A percentile compares a stretch with the other conserved stretches of the same genome.
Conservation (phyloP, 2,888 invertebrate genomes). For the Calliscelio sp. region DNA sequence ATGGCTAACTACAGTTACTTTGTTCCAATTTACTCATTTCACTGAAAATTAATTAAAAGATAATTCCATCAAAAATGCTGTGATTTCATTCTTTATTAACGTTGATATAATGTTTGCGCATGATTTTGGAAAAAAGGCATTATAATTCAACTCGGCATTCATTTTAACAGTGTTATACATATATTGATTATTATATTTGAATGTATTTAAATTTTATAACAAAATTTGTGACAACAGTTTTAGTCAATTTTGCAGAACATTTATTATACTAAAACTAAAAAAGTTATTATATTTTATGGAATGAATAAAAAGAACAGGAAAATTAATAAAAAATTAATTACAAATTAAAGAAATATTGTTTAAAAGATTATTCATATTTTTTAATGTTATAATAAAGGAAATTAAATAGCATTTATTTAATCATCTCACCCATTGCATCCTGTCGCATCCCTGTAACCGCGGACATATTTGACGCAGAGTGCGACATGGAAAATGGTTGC, state of each 20-base stretch:
- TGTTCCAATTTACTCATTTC: constrained; percentile 62
- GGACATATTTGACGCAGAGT: constrained; percentile 95
- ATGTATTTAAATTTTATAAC: constrained; percentile 3
- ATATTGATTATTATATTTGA: too few species aligned
- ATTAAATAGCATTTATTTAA: too few species aligned
- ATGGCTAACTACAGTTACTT: constrained; percentile 53
- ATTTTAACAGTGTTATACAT: background rate
- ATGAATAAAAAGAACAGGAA: too few species aligned
- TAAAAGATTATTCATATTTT: too few species aligned
- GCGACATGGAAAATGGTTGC: constrained; percentile 98
- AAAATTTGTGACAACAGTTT: too few species aligned
- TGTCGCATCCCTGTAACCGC: constrained; percentile 95
- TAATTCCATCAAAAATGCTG: constrained; percentile 50
- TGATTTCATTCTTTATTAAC: constrained; percentile 32
- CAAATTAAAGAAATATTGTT: too few species aligned
- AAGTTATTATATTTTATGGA: too few species aligned
- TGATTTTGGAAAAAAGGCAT: constrained; percentile 15
- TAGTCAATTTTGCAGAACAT: too few species aligned
- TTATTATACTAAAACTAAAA: too few species aligned
- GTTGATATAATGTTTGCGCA: background rate
- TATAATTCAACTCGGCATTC: background rate
- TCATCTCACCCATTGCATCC: constrained; percentile 91
- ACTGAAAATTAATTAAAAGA: constrained; percentile 59
- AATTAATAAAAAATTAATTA: too few species aligned
- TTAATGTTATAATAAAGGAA: background rate